These are phyloP conservation scores for Pseudoips prasinana DNA, from an alignment of 2,888 invertebrate species.

Conservation along the genomic window DNA sequence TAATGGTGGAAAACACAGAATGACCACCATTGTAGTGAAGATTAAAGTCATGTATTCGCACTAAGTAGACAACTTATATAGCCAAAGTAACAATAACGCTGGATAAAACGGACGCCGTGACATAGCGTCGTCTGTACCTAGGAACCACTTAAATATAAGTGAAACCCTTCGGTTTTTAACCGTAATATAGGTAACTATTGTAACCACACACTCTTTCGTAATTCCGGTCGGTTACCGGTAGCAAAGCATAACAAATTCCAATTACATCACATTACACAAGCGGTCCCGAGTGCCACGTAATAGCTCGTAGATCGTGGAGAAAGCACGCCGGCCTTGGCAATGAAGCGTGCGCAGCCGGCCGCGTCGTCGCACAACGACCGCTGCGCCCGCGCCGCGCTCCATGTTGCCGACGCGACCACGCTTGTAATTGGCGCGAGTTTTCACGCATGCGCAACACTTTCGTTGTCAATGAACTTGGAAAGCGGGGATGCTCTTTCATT, in stretches of 20 bases:
- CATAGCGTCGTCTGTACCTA: too few species aligned
- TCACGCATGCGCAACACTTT: conserved; percentile 76
- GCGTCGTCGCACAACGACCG: conserved; percentile 44
- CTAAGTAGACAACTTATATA: too few species aligned
- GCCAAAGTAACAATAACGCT: too few species aligned
- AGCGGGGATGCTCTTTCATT: conserved; percentile 77
- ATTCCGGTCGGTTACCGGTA: conserved; percentile 31
- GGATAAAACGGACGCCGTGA: too few species aligned
- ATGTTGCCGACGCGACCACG: conserved; percentile 25
- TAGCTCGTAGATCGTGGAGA: conserved; percentile 61
- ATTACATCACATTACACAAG: conserved; percentile 66
- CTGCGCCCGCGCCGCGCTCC: conserved; percentile 30
- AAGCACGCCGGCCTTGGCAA: conserved; percentile 77
- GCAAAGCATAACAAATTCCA: conserved; percentile 51
- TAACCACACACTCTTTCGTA: conserved; percentile 16
- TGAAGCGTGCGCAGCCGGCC: conserved; percentile 62
- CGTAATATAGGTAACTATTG: too few species aligned
- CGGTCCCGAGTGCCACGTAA: conserved; percentile 57
- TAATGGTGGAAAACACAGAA: too few species aligned
- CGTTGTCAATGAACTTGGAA: conserved; percentile 81
- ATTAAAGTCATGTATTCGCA: too few species aligned
- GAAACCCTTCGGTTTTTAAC: too few species aligned
- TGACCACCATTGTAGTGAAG: too few species aligned
- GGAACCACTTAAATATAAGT: too few species aligned
- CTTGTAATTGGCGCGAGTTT: conserved; percentile 68